phyloP scores from a whole-genome alignment of 1,140 invertebrate species.

The Drosophila sp. region DNA sequence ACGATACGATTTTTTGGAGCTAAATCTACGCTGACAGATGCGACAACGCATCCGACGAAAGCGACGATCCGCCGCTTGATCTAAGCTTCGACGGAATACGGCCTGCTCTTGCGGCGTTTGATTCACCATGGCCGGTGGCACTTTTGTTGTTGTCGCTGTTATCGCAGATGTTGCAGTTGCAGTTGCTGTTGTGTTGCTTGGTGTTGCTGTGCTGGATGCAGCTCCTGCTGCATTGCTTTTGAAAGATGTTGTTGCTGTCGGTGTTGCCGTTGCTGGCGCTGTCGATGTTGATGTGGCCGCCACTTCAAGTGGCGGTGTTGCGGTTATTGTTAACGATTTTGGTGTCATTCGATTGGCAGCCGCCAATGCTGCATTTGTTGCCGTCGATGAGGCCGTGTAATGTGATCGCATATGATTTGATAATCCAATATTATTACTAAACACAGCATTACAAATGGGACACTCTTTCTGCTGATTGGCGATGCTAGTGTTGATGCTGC shows the following conservation, averaged over 20 bases:
- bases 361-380: conserved; percentile 61
- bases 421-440: conserved; percentile 79
- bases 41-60: conserved; percentile 83
- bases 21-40: conserved; percentile 80
- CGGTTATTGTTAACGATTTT: conserved; percentile 74
- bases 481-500: conserved; percentile 54
- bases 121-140: conserved; percentile 62
- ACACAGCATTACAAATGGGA: conserved; percentile 79
- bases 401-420: conserved; percentile 84
- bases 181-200: neutral
- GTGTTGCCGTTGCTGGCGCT: neutral
- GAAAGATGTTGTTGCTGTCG: neutral
- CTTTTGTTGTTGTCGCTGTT: neutral
- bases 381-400: conserved; percentile 66
- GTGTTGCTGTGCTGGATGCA: neutral
- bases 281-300: too few relatives aligned
- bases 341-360: conserved; percentile 74
- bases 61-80: conserved; percentile 78
- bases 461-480: conserved; percentile 78
- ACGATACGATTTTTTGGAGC: conserved; percentile 82
- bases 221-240: neutral
- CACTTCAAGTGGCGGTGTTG: conserved; percentile 48
- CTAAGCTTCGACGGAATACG: conserved; percentile 69
- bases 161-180: neutral
- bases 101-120: conserved; percentile 71